Percentiles rank a stretch among this genome's conserved stretches.
phyloP scores from a whole-genome alignment of 2,797 vertebrate species.

The Falco columbarius region DNA sequence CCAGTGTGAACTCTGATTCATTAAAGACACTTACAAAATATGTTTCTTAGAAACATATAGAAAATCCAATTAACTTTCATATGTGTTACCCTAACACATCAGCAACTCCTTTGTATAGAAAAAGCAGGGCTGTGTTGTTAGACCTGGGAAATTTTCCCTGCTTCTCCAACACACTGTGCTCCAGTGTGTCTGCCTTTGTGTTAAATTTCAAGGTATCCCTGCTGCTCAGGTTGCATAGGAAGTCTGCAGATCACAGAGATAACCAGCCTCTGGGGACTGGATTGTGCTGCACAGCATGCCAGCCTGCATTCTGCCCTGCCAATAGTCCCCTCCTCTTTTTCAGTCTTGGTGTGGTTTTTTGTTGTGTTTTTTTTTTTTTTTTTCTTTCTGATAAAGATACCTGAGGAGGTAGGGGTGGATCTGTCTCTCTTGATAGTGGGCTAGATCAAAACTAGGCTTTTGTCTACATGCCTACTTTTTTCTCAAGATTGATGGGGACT shows the following conservation, averaged over 20 bases:
- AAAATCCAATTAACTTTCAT: background rate
- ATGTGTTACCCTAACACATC: background rate
- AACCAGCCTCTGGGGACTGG: rapidly evolving
- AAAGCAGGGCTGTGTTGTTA: background rate
- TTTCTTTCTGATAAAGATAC: background rate
- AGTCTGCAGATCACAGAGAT: background rate
- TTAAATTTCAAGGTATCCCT: background rate
- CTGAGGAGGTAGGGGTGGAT: background rate
- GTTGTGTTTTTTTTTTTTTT: too few species aligned
- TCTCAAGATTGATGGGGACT: background rate
- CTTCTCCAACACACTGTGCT: background rate
- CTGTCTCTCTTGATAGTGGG: background rate
- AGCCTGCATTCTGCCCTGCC: background rate
- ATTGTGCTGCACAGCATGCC: background rate
- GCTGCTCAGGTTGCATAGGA: background rate
- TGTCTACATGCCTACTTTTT: background rate
- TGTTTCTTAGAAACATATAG: background rate
- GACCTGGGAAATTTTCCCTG: background rate
- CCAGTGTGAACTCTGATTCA: background rate
- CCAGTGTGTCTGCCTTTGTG: background rate
- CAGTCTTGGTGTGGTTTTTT: background rate
- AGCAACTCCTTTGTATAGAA: background rate
- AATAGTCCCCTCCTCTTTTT: background rate
- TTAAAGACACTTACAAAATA: background rate
- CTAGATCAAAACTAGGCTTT: background rate